Evolutionary conservation across 2,888 invertebrate genomes (phyloP).

Genomic region (Venusia cambrica): DNA sequence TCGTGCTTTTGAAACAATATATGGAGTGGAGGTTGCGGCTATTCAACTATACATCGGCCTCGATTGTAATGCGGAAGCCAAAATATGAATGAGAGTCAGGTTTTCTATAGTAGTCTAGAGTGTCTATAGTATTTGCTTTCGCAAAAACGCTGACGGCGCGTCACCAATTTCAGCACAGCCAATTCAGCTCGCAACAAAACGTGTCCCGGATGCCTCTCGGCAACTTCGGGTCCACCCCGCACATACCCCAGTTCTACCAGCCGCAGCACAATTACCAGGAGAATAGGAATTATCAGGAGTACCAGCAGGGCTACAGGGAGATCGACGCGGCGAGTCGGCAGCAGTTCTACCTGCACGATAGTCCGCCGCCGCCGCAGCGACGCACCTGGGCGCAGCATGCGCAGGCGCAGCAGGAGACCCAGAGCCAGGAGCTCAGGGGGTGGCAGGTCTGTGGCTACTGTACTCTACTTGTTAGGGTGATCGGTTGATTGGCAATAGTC

Average conservation of each 20-base stretch:
- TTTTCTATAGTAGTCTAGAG: no score
- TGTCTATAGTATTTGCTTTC: constrained; percentile 10
- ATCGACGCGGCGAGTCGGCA: constrained; percentile 43
- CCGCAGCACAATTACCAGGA: no score
- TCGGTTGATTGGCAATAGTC: no score
- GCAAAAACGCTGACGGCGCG: constrained; percentile 30
- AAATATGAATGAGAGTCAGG: no score
- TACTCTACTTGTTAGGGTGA: no score
- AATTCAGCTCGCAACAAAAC: constrained; percentile 79
- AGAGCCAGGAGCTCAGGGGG: constrained; percentile 78
- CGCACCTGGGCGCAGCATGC: constrained; percentile 86
- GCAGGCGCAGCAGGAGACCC: constrained; percentile 71
- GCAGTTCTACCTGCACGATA: constrained; percentile 89
- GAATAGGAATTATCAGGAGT: constrained; percentile 49
- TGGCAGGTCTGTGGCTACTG: constrained; percentile 73
- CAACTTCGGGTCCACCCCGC: constrained; percentile 76
- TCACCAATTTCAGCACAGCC: constrained; percentile 73
- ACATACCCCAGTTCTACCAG: constrained; percentile 58
- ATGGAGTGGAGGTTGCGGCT: no score
- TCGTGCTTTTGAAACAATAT: no score
- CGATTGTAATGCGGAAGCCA: no score
- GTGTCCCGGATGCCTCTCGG: constrained; percentile 66
- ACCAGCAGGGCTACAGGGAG: constrained; percentile 46
- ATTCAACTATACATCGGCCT: no score
- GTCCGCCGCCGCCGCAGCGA: constrained; percentile 79